Conservation (phyloP, 2,888 invertebrate species). For the Malachius bipustulatus region DNA sequence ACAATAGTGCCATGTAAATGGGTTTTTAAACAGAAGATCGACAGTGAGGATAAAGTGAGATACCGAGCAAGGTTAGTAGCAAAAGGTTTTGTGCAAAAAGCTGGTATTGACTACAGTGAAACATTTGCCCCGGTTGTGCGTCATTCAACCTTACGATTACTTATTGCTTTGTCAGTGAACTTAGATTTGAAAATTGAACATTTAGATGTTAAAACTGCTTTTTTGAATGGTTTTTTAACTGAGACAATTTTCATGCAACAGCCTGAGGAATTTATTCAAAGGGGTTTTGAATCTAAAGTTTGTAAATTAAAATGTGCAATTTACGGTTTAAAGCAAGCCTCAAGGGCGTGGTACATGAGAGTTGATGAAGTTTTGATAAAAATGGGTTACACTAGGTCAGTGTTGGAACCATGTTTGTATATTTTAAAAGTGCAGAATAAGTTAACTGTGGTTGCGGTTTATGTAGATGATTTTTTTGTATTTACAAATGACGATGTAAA, state of each 20-base stretch:
- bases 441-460: constrained; percentile 11
- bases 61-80: constrained; percentile 14
- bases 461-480: constrained; percentile 13
- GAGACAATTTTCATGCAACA: constrained; percentile 11
- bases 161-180: constrained; percentile 17
- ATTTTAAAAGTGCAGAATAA: constrained; percentile 8
- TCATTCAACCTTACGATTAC: constrained; percentile 18
- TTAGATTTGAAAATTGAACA: constrained; percentile 10
- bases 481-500: constrained; percentile 12
- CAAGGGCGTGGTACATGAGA: constrained; percentile 16
- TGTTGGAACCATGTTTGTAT: constrained; percentile 14
- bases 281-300: constrained; percentile 11
- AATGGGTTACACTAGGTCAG: constrained; percentile 12
- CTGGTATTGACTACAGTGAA: constrained; percentile 12
- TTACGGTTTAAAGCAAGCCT: constrained; percentile 19
- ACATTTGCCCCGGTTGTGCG: too few relatives aligned
- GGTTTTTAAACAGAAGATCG: constrained; percentile 16
- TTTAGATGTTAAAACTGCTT: constrained; percentile 13
- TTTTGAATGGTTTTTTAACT: constrained; percentile 12
- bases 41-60: constrained; percentile 8
- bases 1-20: constrained; percentile 12
- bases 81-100: constrained; percentile 13
- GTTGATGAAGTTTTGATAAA: constrained; percentile 10
- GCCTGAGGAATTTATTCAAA: constrained; percentile 13
- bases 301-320: constrained; percentile 15